Evolutionary conservation across 2,888 invertebrate species (phyloP).

Genomic region (Meliscaeva auricollis): DNA sequence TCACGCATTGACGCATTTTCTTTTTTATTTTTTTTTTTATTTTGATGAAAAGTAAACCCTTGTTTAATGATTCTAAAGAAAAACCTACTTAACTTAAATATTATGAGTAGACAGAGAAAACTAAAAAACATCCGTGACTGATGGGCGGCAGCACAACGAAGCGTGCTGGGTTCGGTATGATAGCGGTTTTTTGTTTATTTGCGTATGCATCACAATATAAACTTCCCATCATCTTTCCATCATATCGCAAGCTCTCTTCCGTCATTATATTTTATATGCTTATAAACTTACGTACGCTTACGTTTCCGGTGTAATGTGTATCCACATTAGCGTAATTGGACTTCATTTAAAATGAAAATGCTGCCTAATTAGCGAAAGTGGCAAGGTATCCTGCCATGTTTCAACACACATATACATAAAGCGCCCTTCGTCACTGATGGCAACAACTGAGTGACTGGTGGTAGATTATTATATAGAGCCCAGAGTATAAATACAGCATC

Average conservation of each 20-base stretch:
- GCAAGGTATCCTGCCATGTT: constrained; percentile 76
- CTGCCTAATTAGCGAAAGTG: constrained; percentile 79
- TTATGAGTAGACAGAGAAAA: constrained; percentile 1
- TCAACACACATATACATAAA: constrained; percentile 2
- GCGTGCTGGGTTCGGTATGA: background rate
- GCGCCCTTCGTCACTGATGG: constrained; percentile 48
- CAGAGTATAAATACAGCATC: constrained; percentile 13
- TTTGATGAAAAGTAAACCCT: constrained; percentile 27
- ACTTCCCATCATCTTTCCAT: constrained; percentile 20
- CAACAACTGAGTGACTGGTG: constrained; percentile 44
- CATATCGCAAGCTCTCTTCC: constrained; percentile 1
- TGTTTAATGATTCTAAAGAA: constrained; percentile 6
- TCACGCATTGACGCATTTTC: constrained; percentile 36
- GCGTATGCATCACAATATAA: constrained; percentile 11
- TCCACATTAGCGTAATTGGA: constrained; percentile 79
- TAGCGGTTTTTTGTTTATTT: constrained; percentile 21
- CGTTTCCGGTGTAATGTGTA: constrained; percentile 78
- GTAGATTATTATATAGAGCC: constrained; percentile 38
- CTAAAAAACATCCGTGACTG: background rate
- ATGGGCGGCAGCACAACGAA: background rate
- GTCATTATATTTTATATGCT: constrained; percentile 40
- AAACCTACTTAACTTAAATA: constrained; percentile 37
- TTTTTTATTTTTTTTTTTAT: constrained; percentile 20
- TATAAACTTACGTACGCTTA: constrained; percentile 61
- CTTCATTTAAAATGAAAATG: constrained; percentile 79